Conservation (phyloP, 2,888 invertebrate species). For the Apodemia mormo region DNA sequence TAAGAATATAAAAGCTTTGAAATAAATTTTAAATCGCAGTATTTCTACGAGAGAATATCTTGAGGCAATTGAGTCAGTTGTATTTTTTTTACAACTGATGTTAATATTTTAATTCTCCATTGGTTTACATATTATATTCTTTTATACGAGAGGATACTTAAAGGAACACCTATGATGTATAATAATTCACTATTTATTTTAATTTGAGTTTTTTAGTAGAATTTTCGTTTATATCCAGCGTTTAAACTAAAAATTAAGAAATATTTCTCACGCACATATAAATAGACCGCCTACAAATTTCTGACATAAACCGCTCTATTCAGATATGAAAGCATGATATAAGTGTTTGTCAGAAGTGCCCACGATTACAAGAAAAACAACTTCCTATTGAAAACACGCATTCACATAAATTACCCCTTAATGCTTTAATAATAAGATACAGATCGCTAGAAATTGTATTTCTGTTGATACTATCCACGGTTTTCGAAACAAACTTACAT, state of each 20-base stretch:
- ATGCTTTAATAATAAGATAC: constrained; percentile 44
- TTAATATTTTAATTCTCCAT: too few species aligned
- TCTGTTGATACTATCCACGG: constrained; percentile 55
- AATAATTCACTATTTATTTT: too few species aligned
- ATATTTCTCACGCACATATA: constrained; percentile 71
- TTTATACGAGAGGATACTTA: too few species aligned
- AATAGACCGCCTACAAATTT: constrained; percentile 67
- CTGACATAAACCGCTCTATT: constrained; percentile 78
- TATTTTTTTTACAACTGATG: too few species aligned
- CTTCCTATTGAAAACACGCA: constrained; percentile 35
- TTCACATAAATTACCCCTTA: constrained; percentile 47
- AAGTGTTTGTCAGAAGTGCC: constrained; percentile 79
- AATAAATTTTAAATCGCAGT: too few species aligned
- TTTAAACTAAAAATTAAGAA: constrained; percentile 38
- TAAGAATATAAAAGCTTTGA: too few species aligned
- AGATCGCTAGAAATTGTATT: constrained; percentile 44
- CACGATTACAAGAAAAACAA: constrained; percentile 65
- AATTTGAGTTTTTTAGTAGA: neutral
- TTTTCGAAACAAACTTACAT: constrained; percentile 49
- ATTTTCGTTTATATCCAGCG: neutral
- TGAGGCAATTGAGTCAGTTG: too few species aligned
- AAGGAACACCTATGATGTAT: too few species aligned
- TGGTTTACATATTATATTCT: too few species aligned
- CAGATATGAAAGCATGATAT: constrained; percentile 65
- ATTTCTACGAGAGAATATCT: too few species aligned